Percentiles rank a stretch among this genome's conserved stretches.
Evolutionary conservation across 1,140 invertebrate species (phyloP).

Genomic region (Zaprionus tsacasi): DNA sequence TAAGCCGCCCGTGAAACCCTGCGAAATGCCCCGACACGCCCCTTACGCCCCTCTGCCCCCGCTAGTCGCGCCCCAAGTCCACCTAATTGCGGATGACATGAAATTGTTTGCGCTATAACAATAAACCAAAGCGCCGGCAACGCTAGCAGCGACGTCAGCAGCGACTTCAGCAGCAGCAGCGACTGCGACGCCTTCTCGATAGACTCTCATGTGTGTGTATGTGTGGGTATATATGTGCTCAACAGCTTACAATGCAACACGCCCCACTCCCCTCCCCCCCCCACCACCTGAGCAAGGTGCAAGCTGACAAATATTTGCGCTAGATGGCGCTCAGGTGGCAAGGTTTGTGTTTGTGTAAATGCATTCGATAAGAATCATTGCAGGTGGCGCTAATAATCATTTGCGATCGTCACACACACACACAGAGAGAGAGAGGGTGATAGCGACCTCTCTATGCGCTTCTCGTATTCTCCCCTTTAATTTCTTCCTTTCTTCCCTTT

Average conservation of each 20-base stretch:
- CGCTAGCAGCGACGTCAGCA: background rate
- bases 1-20: conserved; percentile 20
- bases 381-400: conserved; percentile 31
- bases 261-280: no score
- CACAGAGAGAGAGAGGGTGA: no score
- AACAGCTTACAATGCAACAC: conserved; percentile 14
- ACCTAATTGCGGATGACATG: conserved; percentile 81
- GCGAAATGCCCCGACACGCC: conserved; percentile 1
- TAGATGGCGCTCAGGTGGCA: conserved; percentile 43
- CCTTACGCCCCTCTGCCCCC: background rate
- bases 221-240: background rate
- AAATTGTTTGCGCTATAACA: conserved; percentile 80
- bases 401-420: conserved; percentile 15
- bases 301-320: conserved; percentile 43
- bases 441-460: background rate
- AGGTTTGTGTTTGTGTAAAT: conserved; percentile 34
- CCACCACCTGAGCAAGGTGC: conserved; percentile 28
- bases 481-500: background rate
- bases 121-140: conserved; percentile 60
- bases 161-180: background rate
- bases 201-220: background rate
- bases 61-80: conserved; percentile 44
- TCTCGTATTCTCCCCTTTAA: background rate
- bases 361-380: conserved; percentile 41
- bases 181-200: conserved; percentile 1